Base-by-base conservation (phyloP, 2,113 vertebrate genomes). In the Siphamia tubifer region DNA sequence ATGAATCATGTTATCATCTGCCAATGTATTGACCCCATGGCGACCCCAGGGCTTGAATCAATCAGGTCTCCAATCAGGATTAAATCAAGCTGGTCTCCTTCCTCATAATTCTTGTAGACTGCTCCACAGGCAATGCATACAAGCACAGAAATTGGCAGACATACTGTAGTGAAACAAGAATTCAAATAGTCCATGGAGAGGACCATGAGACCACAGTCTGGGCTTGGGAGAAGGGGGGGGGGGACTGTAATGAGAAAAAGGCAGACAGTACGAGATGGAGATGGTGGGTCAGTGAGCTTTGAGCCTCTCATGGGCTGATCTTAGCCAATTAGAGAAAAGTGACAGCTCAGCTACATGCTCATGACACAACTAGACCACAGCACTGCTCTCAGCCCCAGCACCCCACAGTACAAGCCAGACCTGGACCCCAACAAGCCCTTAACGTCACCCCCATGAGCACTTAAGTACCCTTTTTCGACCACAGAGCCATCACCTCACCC, bases 261-360 rank as follows among this genome's bases (percentile, higher is more conserved):
- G 36, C 23, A 44, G 53, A 44, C 11, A 53, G 17, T 34, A 69
- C 20, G 58, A 47, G 31, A 61, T 32, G 63, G 48, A 69, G 42
- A 38, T 64, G 81, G 74, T 56, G 75, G 83, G 84, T 82, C 87
- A 88, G 77, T 90, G 77, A 85, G 83, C 89, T 87, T 87, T 79
- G 64, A 73, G 85, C 78, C 77, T 87, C 68, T 72, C 8, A 36
- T 68, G 64, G 67, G 70, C 44, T 86, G 85, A 89, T 80, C 82
- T 81, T 72, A 69, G 77, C 90, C 92, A 92, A 93, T 92, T 92
- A 93, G 79, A 87, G 68, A 73, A 72, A 86, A 92, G 84, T 90
- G 89, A 92, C 91, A 91, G 89, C 83, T 79, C 71, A 79, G 78
- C 81, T 85, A 73, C 78, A 76, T 65, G 68, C 69, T 85, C 64